Base-by-base conservation (phyloP, 2,888 invertebrate genomes). In the Podabrus alpinus region DNA sequence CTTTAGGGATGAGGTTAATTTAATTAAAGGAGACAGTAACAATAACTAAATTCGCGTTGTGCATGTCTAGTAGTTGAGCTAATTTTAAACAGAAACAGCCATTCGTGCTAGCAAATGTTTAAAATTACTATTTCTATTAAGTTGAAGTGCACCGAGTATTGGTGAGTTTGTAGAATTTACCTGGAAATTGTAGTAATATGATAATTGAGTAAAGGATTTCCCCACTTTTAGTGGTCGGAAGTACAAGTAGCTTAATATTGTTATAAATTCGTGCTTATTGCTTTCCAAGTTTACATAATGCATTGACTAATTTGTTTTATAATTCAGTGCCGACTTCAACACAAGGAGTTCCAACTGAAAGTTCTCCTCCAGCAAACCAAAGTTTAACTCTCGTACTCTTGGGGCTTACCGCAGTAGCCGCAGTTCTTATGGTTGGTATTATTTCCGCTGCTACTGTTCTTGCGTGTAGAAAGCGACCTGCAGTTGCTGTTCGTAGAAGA, bases 371-470 rank as follows among this genome's bases (percentile, higher is more conserved):
- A 68, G 75, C 81, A 68, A 79, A 79, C 71, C 82, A 82, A 73
- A 84, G 82, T 78, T 80, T 86, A 66, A 87, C 87, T 74, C 81
- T 87, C n/a, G 85, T 88, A 73, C 84, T 87, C 73, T 83, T 87
- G 62, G 86, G 84, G 59, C 78, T 87, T 66, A 83, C 86, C 73
- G 85, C 83, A 74, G 82, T 84, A 67, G 86, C 85, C 69, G 82
- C 85, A 64, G 82, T 87, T 73, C 84, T 87, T 74, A 86, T 88
- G 71, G 81, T 86, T 29, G 83, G 85, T 24, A 85, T 87, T 68
- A 84, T 87, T 62, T 78, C 84, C 68, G 85, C 84, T 62, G 86
- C 86, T 21, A 84, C 85, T 73, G 83, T 86, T 24, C 80, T 87
- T 59, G 86, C 87, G 11, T 87, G 87, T 74, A 81, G 84, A 76